Evolutionary conservation across 2,113 vertebrate genomes (phyloP).

Genomic region (Propithecus coquereli): DNA sequence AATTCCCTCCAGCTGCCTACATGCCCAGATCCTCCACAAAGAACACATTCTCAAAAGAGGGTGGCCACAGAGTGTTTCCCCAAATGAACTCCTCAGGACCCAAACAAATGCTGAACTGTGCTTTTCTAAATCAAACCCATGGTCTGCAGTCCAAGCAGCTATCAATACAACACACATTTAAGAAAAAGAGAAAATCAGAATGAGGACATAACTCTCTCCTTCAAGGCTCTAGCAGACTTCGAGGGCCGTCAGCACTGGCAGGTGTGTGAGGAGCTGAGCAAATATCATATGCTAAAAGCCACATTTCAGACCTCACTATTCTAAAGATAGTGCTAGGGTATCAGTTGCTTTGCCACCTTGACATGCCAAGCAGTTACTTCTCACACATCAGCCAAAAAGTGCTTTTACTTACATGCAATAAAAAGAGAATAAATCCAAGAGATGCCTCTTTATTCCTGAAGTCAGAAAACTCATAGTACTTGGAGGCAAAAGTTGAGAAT

Average conservation of each 20-base stretch:
- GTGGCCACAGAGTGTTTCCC: constrained; percentile 45
- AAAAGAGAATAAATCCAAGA: constrained; percentile 25
- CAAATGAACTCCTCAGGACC: constrained; percentile 58
- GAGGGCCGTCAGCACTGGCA: background rate
- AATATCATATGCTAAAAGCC: background rate
- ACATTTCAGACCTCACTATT: background rate
- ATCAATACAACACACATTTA: constrained; percentile 32
- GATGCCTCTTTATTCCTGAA: background rate
- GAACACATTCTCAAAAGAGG: background rate
- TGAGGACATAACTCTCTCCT: background rate
- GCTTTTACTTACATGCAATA: constrained; percentile 60
- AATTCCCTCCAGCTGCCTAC: background rate
- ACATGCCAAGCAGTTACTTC: background rate
- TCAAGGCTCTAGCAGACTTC: background rate
- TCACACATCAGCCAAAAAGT: background rate
- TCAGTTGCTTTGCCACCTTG: constrained; percentile 39
- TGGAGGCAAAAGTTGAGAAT: background rate
- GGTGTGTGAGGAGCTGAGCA: background rate
- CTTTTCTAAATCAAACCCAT: constrained; percentile 43
- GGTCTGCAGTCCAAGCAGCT: constrained; percentile 45
- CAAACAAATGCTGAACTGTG: constrained; percentile 69
- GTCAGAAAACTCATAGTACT: constrained; percentile 54
- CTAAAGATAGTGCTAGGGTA: background rate
- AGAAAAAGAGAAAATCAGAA: constrained; percentile 50
- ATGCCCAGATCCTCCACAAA: background rate